Evolutionary conservation across 2,888 invertebrate species (phyloP), one percentile per base, ranked within the genome.

Genomic region (Nematopogon swammerdamellus): DNA sequence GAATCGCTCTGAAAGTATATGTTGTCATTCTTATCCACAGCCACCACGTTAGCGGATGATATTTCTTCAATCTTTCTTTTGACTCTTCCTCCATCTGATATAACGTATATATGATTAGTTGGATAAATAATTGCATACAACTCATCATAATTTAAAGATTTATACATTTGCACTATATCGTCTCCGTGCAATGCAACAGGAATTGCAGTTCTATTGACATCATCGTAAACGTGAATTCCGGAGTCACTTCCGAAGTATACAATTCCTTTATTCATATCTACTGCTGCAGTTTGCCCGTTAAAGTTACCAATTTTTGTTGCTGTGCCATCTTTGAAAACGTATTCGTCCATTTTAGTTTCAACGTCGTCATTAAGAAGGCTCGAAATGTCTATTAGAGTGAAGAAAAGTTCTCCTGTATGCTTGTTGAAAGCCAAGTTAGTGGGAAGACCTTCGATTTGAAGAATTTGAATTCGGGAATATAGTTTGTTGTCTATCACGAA

Each of bases 301-400:
- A 77, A 55, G 49, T 70, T 68, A 8, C 71, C 67, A 29, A 77
- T 66, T 63, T 67, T 70, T 2, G 68, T 65, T 0, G 72, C 67
- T 52, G 60, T 60, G 18, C 68, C 65, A 14, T 68, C 58, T 51
- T 65, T 66, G 2, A 77, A 52, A 1, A 74, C 53, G 18, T 75
- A 77, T 52, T 77, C 77, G 29, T 76, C 77, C 79, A 79, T 79
- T 63, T 63, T 69, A 0, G 79, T 79, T 53, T 77, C 76, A 1
- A 72, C 62, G 3, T 72, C 60, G 18, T 76, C 75, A n/a, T 74
- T 59, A 55, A 73, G 69, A 19, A 77, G 54, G 5, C 72, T 65
- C 14, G 74, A 70, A 48, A 77, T 53, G 49, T 79, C 77, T 20
- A 79, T 74, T 43, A 79, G 50, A 0, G 77, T 79, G 57, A 77